phyloP scores from a whole-genome alignment of 2,113 vertebrate genomes.

The Silurus asotus region DNA sequence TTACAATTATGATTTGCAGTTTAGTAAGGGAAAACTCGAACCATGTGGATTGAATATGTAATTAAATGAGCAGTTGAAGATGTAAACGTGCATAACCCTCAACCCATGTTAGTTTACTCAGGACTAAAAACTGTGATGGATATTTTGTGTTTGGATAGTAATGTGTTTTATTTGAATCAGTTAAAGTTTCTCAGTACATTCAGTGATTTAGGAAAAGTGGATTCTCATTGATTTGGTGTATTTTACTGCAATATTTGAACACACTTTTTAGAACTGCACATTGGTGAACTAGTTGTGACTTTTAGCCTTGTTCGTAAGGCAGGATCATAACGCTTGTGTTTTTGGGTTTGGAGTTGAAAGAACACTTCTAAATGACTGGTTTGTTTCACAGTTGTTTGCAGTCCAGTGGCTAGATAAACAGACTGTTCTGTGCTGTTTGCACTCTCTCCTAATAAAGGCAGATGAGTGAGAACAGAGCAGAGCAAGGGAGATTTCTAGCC shows the following conservation, averaged over 20 bases:
- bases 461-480: conserved; percentile 3
- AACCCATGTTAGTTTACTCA: background rate
- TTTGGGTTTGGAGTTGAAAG: background rate
- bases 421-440: background rate
- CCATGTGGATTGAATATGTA: background rate
- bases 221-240: background rate
- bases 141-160: background rate
- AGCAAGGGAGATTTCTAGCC: background rate
- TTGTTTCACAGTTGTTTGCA: conserved; percentile 25
- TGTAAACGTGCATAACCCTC: background rate
- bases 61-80: background rate
- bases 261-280: background rate
- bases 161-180: background rate
- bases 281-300: background rate
- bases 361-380: conserved; percentile 11
- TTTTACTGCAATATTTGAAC: background rate
- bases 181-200: background rate
- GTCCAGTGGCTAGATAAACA: conserved; percentile 31
- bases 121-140: background rate
- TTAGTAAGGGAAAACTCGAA: background rate
- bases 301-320: background rate
- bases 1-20: background rate
- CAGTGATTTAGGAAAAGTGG: background rate
- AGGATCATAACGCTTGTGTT: background rate
- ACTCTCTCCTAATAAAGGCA: conserved; percentile 59